phyloP scores from a whole-genome alignment of 2,113 vertebrate species.

The Collichthys lucidus region DNA sequence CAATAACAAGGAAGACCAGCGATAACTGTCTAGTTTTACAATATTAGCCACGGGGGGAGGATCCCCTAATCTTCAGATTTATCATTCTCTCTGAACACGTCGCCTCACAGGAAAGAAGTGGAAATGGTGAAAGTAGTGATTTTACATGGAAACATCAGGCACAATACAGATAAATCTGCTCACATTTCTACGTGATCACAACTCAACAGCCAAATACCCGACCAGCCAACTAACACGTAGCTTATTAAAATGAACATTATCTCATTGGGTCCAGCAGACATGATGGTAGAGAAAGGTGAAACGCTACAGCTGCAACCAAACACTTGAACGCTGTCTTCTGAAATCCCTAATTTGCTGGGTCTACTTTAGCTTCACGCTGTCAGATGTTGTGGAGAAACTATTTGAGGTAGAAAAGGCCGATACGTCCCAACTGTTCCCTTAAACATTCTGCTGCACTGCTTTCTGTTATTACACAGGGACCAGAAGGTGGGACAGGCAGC shows the following conservation, averaged over 20 bases:
- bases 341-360: neutral
- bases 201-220: neutral
- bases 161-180: neutral
- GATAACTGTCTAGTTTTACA: neutral
- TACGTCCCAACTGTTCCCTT: constrained; percentile 4
- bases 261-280: neutral
- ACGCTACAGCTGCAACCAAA: neutral
- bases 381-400: neutral
- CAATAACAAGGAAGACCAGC: neutral
- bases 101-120: neutral
- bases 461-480: constrained; percentile 37
- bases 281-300: neutral
- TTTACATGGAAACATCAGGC: neutral
- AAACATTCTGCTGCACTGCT: constrained; percentile 31
- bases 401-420: neutral
- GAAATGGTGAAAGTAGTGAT: neutral
- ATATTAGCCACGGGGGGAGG: neutral
- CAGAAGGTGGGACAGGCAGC: constrained; percentile 49
- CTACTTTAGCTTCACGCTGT: neutral
- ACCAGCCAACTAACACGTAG: neutral
- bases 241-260: neutral
- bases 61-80: neutral
- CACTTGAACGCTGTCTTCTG: neutral
- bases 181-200: neutral
- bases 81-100: neutral